Percentiles rank a stretch among this genome's conserved stretches.
These are phyloP conservation scores for Erebia epiphron DNA, from an alignment of 2,888 invertebrate species.

Conservation along the genomic window DNA sequence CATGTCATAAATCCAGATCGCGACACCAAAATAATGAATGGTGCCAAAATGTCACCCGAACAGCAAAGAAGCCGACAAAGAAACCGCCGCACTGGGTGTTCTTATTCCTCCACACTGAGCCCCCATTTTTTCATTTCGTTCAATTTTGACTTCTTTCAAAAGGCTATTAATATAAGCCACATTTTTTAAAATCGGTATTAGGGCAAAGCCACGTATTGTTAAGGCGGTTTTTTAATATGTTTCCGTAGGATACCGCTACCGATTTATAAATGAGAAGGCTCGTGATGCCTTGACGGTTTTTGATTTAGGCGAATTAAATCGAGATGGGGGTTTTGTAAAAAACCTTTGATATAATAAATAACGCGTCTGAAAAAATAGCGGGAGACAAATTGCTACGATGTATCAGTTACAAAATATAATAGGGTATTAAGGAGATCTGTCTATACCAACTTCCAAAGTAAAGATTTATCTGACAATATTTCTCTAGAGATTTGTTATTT, in stretches of 20 bases:
- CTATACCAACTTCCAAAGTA: neutral
- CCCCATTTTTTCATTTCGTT: constrained; percentile 81
- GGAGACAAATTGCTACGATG: constrained; percentile 75
- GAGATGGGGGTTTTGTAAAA: constrained; percentile 77
- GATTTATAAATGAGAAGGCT: constrained; percentile 76
- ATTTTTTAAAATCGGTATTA: constrained; percentile 79
- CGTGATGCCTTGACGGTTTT: constrained; percentile 62
- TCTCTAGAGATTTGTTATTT: too few species aligned
- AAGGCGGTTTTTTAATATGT: constrained; percentile 77
- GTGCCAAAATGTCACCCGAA: constrained; percentile 82
- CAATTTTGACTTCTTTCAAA: constrained; percentile 83
- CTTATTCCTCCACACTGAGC: constrained; percentile 73
- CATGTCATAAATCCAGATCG: constrained; percentile 78
- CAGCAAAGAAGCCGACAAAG: constrained; percentile 78
- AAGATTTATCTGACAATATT: neutral
- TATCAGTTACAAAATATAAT: constrained; percentile 56
- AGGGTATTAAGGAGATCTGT: constrained; percentile 32
- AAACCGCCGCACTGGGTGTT: constrained; percentile 79
- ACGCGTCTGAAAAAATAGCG: constrained; percentile 71
- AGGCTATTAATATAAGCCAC: constrained; percentile 82
- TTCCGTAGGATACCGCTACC: constrained; percentile 82
- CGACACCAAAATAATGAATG: constrained; percentile 81
- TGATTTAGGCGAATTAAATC: constrained; percentile 77
- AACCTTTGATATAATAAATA: constrained; percentile 68
- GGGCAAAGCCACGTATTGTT: constrained; percentile 77